Conservation (phyloP, 2,797 vertebrate species). For the Enteromius anoplus region DNA sequence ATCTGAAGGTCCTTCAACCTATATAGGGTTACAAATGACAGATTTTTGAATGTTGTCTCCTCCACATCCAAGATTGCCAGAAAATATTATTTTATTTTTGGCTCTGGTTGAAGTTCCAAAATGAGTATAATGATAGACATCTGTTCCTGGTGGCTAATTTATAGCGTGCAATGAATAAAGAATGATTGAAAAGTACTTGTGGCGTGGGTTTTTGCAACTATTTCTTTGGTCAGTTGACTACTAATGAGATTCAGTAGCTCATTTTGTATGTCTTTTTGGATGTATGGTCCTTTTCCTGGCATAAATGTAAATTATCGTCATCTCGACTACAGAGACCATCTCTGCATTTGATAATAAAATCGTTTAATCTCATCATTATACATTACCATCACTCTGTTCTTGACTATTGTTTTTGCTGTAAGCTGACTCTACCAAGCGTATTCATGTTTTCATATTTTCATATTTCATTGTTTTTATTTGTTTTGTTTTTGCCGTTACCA, state of each 20-base stretch:
- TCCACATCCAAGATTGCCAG: neutral
- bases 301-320: too few species aligned
- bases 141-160: slow-evolving; percentile 8
- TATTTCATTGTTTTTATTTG: too few species aligned
- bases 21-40: neutral
- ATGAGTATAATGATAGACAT: neutral
- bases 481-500: too few species aligned
- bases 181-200: neutral
- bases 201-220: neutral
- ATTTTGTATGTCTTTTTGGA: neutral
- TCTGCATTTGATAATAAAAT: too few species aligned
- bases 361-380: too few species aligned
- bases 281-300: too few species aligned
- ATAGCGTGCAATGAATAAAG: neutral
- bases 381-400: too few species aligned
- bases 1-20: neutral
- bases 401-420: too few species aligned
- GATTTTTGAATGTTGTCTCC: neutral
- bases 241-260: neutral
- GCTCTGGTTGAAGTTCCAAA: neutral
- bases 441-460: too few species aligned
- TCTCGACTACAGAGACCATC: too few species aligned
- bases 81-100: neutral
- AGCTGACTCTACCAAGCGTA: too few species aligned
- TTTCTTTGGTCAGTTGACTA: neutral